These are phyloP conservation scores for Astropecten irregularis DNA, from an alignment of 53 echinoderm and acorn worm genomes.

Conservation along the genomic window DNA sequence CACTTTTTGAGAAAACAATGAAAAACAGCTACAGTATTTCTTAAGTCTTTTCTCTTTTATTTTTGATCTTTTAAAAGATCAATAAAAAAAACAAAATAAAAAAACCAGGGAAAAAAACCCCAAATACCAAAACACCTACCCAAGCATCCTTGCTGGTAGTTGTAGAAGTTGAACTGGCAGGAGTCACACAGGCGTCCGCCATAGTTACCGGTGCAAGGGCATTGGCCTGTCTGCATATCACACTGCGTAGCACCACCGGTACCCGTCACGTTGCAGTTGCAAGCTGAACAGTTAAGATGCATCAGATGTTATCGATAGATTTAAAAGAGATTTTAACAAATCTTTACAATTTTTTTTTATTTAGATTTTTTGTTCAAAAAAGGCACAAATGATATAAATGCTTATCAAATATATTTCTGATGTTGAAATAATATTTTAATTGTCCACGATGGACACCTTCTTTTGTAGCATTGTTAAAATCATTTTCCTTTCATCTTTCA, in stretches of 20 bases:
- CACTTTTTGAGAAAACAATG: too few species aligned
- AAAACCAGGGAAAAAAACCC: neutral
- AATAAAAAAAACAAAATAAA: neutral
- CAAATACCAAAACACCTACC: conserved; percentile 77
- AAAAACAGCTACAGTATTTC: too few species aligned
- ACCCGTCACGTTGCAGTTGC: conserved; percentile 78
- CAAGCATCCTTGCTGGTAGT: conserved; percentile 73
- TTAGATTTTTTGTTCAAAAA: too few species aligned
- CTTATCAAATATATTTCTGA: too few species aligned
- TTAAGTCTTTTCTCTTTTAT: too few species aligned
- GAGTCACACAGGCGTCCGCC: conserved; percentile 74
- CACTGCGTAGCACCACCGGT: conserved; percentile 77
- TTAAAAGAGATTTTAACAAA: neutral
- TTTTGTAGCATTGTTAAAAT: too few species aligned
- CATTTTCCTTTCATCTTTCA: too few species aligned
- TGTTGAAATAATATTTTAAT: neutral
- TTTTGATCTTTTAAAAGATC: neutral
- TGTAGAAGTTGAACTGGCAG: conserved; percentile 78
- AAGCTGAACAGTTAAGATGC: conserved; percentile 61
- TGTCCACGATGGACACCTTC: too few species aligned
- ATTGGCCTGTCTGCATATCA: conserved; percentile 85
- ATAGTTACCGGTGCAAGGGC: conserved; percentile 88
- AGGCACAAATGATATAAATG: too few species aligned
- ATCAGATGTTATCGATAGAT: neutral
- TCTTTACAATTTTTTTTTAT: neutral